Evolutionary conservation across 1,140 invertebrate species (phyloP), one percentile per base, ranked within the genome.

Genomic region (Notospermus geniculatus): DNA sequence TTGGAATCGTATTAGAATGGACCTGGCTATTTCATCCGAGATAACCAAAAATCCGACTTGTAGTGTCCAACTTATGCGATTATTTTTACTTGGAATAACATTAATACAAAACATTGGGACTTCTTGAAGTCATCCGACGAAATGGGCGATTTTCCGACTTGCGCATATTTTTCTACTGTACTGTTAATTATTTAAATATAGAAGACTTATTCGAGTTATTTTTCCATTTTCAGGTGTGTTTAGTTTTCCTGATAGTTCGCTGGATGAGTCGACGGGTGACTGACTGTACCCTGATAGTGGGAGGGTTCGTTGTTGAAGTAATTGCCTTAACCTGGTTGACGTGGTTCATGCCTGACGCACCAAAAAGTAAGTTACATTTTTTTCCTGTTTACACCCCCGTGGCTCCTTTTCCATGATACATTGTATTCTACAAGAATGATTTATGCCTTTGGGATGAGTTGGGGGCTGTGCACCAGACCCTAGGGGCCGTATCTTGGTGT

Each of bases 211-310:
- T 11, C 19, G 19, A 43, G 11, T 11, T 13, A 43, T 13, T 13
- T 13, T 11, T 19, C 19, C 39, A 19, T 43, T 43, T 71, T 45
- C 65, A 75, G 71, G 61, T 76, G 9, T 68, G 75, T 11, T 28
- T 66, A n/a, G 71, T 73, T 13, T 76, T 75, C 64, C 53, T 72
- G 11, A 19, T 76, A 4, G 69, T 77, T 2, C 65, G 69, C 11
- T 66, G 64, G 36, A 53, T 74, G 7, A 75, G 73, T 62, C 68
- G 65, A 41, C 50, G 62, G 29, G 22, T 77, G n/a, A 45, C 63
- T 15, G 73, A 77, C 46, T 54, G 73, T 29, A 68, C 59, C 1
- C 59, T 76, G 57, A 65, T 77, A 28, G 23, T 75, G 25, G 54
- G 70, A 60, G 73, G 73, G 11, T 59, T 45, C 22, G 28, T 69